phyloP scores from a whole-genome alignment of 2,888 invertebrate genomes.

The Palloptera scutellata region DNA sequence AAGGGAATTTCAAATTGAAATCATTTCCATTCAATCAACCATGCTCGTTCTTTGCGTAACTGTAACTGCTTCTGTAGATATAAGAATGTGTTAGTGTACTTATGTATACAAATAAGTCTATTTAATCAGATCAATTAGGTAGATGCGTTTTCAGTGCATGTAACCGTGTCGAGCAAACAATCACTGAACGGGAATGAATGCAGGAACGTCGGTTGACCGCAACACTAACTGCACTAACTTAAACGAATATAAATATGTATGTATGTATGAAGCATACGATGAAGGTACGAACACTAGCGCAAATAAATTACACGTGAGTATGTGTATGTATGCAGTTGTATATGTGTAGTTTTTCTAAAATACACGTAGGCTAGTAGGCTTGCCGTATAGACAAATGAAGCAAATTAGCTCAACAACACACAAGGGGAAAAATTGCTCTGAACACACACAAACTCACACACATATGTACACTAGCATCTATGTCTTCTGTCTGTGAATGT shows the following conservation, averaged over 20 bases:
- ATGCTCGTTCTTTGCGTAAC: background rate
- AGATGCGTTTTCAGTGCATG: constrained; percentile 48
- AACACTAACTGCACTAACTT: constrained; percentile 1
- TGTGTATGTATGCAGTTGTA: background rate
- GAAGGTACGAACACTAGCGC: too few relatives aligned
- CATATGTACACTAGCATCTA: background rate
- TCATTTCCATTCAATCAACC: too few relatives aligned
- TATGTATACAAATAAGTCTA: constrained; percentile 36
- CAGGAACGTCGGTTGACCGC: constrained; percentile 14
- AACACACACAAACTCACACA: too few relatives aligned
- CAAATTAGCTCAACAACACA: constrained; percentile 30
- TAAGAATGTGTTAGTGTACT: background rate
- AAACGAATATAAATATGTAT: background rate
- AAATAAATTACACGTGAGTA: background rate
- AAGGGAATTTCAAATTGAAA: too few relatives aligned
- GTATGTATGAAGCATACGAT: too few relatives aligned
- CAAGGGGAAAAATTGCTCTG: constrained; percentile 11
- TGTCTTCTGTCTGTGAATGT: too few relatives aligned
- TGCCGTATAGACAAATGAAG: constrained; percentile 20
- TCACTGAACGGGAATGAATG: background rate
- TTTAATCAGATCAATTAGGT: constrained; percentile 54
- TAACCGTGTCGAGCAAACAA: constrained; percentile 14
- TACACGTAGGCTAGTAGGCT: background rate
- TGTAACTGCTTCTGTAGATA: background rate
- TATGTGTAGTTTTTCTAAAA: background rate